Percentiles rank a stretch among this genome's conserved stretches.
Conservation (phyloP, 1,140 invertebrate genomes). For the Pygmarrhopalites habei region DNA sequence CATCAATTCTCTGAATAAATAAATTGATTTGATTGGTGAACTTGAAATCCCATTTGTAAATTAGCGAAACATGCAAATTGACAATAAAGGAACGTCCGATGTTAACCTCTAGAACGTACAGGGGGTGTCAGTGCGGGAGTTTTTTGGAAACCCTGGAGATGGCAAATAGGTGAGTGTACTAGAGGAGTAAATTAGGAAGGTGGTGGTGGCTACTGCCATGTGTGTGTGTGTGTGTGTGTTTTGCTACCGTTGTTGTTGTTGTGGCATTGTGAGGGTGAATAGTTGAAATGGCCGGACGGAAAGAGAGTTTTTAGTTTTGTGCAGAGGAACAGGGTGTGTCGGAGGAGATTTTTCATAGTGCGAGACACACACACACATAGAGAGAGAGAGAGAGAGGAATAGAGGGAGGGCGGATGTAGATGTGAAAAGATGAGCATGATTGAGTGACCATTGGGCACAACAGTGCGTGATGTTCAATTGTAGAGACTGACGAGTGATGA, state of each 20-base stretch:
- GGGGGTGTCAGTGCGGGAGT: too few species aligned
- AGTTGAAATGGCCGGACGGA: slow-evolving; percentile 11
- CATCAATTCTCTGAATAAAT: too few species aligned
- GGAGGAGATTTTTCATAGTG: not conserved
- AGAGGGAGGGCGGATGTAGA: not conserved
- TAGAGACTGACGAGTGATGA: not conserved
- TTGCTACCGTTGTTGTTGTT: too few species aligned
- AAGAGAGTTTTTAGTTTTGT: not conserved
- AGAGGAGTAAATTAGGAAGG: too few species aligned
- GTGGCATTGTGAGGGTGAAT: slow-evolving; percentile 7
- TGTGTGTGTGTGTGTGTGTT: not conserved
- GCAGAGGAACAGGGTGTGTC: not conserved
- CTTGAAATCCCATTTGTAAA: too few species aligned
- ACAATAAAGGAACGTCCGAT: too few species aligned
- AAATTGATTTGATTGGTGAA: too few species aligned
- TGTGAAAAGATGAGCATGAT: slow-evolving; percentile 29
- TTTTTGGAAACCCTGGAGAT: too few species aligned
- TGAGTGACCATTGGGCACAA: slow-evolving; percentile 19
- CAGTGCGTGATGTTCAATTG: slow-evolving; percentile 23
- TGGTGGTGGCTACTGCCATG: not conserved
- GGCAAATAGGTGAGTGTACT: too few species aligned
- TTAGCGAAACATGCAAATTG: too few species aligned
- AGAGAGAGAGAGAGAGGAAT: not conserved
- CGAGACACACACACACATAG: not conserved
- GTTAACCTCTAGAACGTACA: too few species aligned